Percentiles rank a stretch among this genome's conserved stretches.
These are phyloP conservation scores for Macrotrachela quadricornifera DNA, from an alignment of 1,140 invertebrate species.

Conservation along the genomic window DNA sequence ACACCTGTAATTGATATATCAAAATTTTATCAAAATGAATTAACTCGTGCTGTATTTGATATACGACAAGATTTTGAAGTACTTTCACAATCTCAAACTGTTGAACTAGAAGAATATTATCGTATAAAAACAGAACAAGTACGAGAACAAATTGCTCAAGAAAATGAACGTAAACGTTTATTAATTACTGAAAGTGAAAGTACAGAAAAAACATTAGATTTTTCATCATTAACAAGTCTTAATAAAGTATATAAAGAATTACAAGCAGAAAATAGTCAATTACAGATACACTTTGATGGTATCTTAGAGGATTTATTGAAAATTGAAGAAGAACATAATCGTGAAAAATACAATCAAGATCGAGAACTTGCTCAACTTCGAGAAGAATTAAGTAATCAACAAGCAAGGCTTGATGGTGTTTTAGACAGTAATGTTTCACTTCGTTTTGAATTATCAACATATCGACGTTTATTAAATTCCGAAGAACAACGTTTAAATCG, in stretches of 20 bases:
- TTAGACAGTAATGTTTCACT: not conserved
- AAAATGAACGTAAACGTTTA: conserved; percentile 1
- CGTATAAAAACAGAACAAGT: conserved; percentile 8
- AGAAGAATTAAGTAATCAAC: not conserved
- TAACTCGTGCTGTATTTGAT: conserved; percentile 1
- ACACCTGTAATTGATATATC: conserved; percentile 2
- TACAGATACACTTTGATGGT: not conserved
- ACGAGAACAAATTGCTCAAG: not conserved
- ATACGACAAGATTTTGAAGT: conserved; percentile 6
- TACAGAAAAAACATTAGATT: no score
- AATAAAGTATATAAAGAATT: not conserved
- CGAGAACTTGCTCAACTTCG: not conserved
- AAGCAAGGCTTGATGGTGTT: not conserved
- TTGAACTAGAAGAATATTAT: conserved; percentile 8
- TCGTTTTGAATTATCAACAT: not conserved
- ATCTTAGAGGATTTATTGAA: not conserved
- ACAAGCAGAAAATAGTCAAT: not conserved
- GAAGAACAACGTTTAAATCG: not conserved
- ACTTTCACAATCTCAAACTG: conserved; percentile 2
- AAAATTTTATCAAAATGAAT: conserved; percentile 3
- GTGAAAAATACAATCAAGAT: not conserved
- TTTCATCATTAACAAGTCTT: no score
- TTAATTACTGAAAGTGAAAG: no score
- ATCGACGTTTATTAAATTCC: not conserved
- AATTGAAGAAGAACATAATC: not conserved